Evolutionary conservation across 2,888 invertebrate species (phyloP).

Genomic region (Smittia aterrima): DNA sequence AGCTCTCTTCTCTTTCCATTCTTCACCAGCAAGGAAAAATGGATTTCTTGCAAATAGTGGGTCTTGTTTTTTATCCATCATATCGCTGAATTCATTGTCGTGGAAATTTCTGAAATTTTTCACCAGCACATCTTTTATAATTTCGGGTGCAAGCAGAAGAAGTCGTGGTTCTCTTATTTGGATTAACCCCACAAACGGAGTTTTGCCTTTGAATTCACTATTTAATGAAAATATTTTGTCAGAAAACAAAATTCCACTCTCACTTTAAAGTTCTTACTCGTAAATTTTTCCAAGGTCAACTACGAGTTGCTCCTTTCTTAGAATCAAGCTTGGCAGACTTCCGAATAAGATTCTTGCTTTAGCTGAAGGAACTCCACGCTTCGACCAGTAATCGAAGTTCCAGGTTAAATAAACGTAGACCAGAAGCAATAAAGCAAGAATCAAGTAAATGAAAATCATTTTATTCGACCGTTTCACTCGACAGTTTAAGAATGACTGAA

Average conservation of each 20-base stretch:
- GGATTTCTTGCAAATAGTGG: conserved; percentile 55
- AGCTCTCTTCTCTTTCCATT: conserved; percentile 56
- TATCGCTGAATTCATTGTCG: conserved; percentile 44
- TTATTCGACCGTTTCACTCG: background rate
- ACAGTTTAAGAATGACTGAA: background rate
- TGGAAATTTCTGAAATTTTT: conserved; percentile 53
- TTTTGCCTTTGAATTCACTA: conserved; percentile 28
- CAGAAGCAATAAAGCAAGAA: conserved; percentile 42
- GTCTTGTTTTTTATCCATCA: conserved; percentile 47
- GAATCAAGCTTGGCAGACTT: conserved; percentile 48
- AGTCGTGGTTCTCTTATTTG: conserved; percentile 49
- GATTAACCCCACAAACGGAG: conserved; percentile 52
- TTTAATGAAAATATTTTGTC: background rate
- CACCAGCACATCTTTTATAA: conserved; percentile 51
- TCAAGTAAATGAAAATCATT: conserved; percentile 18
- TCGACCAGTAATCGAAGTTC: conserved; percentile 52
- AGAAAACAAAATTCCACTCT: background rate
- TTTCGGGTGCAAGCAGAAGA: conserved; percentile 50
- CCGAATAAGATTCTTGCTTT: conserved; percentile 50
- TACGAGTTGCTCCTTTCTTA: conserved; percentile 47
- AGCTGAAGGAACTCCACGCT: conserved; percentile 50
- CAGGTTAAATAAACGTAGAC: conserved; percentile 48
- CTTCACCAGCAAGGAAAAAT: conserved; percentile 53
- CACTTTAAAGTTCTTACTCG: conserved; percentile 46
- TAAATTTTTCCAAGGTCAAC: conserved; percentile 53